phyloP scores from a whole-genome alignment of 1,140 invertebrate species.

The Rhynchophorus ferrugineus region DNA sequence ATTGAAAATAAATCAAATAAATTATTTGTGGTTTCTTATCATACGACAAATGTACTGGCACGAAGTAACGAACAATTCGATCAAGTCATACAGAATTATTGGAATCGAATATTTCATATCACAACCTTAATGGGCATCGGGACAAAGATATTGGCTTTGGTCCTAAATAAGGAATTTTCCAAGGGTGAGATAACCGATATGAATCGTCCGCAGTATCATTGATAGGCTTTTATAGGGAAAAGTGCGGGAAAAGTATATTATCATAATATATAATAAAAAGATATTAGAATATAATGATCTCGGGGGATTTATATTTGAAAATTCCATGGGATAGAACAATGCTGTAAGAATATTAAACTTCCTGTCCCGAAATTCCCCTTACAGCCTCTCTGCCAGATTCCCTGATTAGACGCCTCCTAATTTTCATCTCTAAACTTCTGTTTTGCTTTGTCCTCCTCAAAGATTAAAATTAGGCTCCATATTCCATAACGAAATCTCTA shows the following conservation, averaged over 20 bases:
- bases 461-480: slow-evolving; percentile 6
- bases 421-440: slow-evolving; percentile 12
- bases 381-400: slow-evolving; percentile 5
- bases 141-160: too few relatives aligned
- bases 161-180: too few relatives aligned
- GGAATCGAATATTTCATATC: too few relatives aligned
- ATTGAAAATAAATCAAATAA: too few relatives aligned
- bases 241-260: not conserved
- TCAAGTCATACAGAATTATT: too few relatives aligned
- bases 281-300: slow-evolving; percentile 1
- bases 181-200: too few relatives aligned
- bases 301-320: not conserved
- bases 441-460: slow-evolving; percentile 13
- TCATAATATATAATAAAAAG: not conserved
- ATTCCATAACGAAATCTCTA: not conserved
- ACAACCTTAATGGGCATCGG: too few relatives aligned
- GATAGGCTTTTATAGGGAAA: too few relatives aligned
- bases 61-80: too few relatives aligned
- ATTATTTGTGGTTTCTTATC: too few relatives aligned
- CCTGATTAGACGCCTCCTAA: slow-evolving; percentile 10
- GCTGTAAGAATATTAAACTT: slow-evolving; percentile 6
- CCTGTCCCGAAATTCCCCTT: slow-evolving; percentile 9
- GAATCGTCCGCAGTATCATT: too few relatives aligned
- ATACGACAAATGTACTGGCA: too few relatives aligned
- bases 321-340: not conserved